Evolutionary conservation across 2,888 invertebrate genomes (phyloP), one percentile per base, ranked within the genome.

Genomic region (Papilio protenor): DNA sequence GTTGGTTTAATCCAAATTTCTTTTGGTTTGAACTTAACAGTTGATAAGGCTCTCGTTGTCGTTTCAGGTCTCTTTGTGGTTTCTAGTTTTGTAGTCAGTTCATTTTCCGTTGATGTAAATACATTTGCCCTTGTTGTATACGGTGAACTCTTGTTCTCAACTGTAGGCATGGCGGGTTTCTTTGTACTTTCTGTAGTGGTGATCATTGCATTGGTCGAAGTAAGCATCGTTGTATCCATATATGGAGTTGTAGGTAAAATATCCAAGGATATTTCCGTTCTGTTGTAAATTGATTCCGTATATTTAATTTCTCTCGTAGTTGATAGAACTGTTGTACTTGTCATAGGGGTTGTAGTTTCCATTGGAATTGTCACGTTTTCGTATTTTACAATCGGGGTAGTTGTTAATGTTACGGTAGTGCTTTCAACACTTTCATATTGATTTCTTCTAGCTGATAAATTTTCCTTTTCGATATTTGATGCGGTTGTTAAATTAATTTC

Each of bases 1-100:
- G 94, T 91, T 66, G 94, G 94, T 82, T 87, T 88, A 83, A 94
- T 94, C 94, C 94, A 94, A 85, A 94, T 94, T 84, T 94, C 94
- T 84, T 94, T 94, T n/a, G 92, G 91, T 81, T 93, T 92, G 45
- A 90, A 90, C 84, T 94, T 94, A 0, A 85, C 79, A 33, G 93
- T 93, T n/a, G 91, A 90, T 21, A 88, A 85, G 69, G 82, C 82
- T 87, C 85, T 91, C 12, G 85, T 80, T 21, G 90, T 89, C 47
- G 88, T 85, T 80, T 92, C 91, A 59, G 86, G 82, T 81, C 88
- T 91, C 79, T 82, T 90, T 14, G 89, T 87, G 12, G 85, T 84
- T 80, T 89, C 90, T 47, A 79, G 76, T 79, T 84, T 85, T 72
- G 79, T 72, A 79, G 83, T 84, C 33, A 80, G 79, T 45, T 79